phyloP scores from a whole-genome alignment of 1,140 invertebrate genomes.

The Subanguina moxae region DNA sequence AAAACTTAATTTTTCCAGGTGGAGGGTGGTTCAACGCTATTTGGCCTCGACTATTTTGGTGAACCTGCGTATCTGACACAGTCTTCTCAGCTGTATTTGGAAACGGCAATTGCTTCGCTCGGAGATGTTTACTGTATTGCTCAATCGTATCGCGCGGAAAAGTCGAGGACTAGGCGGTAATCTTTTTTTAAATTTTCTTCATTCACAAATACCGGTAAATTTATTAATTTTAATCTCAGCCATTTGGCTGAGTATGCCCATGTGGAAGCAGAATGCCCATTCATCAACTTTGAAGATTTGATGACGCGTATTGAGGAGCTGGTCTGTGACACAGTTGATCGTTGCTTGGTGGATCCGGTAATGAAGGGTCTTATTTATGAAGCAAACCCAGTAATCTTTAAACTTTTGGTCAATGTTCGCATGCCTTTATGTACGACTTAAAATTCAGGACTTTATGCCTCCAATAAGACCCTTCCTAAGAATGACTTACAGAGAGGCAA shows the following conservation, averaged over 20 bases:
- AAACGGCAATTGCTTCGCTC: slow-evolving; percentile 86
- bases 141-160: slow-evolving; percentile 93
- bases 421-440: slow-evolving; percentile 8
- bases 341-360: slow-evolving; percentile 78
- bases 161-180: slow-evolving; percentile 80
- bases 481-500: slow-evolving; percentile 90
- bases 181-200: not conserved
- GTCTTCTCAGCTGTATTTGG: slow-evolving; percentile 96
- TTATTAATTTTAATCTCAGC: not conserved
- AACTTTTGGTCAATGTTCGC: slow-evolving; percentile 14
- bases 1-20: slow-evolving; percentile 71
- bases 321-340: slow-evolving; percentile 88
- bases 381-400: slow-evolving; percentile 63
- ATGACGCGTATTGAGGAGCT: slow-evolving; percentile 84
- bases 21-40: slow-evolving; percentile 95
- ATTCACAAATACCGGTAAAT: not conserved
- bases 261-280: slow-evolving; percentile 91
- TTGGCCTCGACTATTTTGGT: slow-evolving; percentile 90
- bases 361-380: slow-evolving; percentile 75
- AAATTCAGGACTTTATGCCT: slow-evolving; percentile 50
- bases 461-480: slow-evolving; percentile 85
- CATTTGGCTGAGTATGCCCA: slow-evolving; percentile 97
- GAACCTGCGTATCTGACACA: slow-evolving; percentile 87
- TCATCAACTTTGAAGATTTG: slow-evolving; percentile 87
- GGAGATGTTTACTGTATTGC: slow-evolving; percentile 96